Conservation (phyloP, 2,888 invertebrate genomes). For the Syritta pipiens region DNA sequence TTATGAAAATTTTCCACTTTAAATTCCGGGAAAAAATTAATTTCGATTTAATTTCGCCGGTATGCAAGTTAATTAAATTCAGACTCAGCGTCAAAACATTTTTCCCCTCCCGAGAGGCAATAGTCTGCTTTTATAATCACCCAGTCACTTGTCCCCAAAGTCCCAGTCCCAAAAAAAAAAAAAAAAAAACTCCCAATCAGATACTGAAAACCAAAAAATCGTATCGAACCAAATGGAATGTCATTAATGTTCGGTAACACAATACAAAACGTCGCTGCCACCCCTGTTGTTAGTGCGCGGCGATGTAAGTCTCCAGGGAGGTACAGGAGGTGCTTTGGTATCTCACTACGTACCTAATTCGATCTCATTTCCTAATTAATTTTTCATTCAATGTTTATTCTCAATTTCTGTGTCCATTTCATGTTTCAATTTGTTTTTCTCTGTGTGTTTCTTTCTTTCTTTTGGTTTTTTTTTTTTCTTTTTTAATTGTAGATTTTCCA, state of each 20-base stretch:
- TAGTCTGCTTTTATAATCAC: no score
- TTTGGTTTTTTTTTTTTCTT: conserved; percentile 23
- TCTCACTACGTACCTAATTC: conserved; percentile 9
- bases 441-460: not conserved
- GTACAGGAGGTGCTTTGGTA: no score
- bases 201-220: not conserved
- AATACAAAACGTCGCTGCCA: no score
- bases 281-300: no score
- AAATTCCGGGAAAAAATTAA: no score
- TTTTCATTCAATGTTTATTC: not conserved
- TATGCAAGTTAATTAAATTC: no score
- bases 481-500: conserved; percentile 87
- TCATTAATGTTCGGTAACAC: not conserved
- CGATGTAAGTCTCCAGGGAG: no score
- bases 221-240: not conserved
- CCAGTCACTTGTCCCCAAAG: no score
- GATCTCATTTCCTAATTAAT: conserved; percentile 29
- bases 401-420: not conserved
- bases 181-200: conserved; percentile 6
- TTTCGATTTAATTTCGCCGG: no score
- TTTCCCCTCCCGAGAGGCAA: no score
- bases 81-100: no score
- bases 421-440: not conserved
- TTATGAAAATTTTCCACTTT: no score
- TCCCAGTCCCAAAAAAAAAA: not conserved